Evolutionary conservation across 2,888 invertebrate genomes (phyloP).

Genomic region (Cephus nigrinus): DNA sequence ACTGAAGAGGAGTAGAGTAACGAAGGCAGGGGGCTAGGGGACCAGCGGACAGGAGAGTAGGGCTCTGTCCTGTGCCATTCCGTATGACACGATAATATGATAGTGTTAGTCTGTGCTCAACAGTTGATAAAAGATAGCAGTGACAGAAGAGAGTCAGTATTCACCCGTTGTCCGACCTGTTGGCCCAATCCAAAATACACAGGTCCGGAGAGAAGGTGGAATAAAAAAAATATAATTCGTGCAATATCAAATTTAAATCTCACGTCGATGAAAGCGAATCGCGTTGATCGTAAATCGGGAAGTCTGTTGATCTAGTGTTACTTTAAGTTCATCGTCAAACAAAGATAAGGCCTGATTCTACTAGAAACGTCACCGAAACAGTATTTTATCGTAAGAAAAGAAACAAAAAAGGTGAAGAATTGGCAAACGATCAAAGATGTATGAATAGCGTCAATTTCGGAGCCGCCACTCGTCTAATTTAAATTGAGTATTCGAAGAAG

Average conservation of each 20-base stretch:
- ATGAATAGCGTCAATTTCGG: background rate
- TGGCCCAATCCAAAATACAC: conserved; percentile 26
- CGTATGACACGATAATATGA: conserved; percentile 48
- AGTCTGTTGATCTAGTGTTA: background rate
- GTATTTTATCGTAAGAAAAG: background rate
- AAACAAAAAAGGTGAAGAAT: background rate
- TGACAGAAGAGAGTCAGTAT: conserved; percentile 58
- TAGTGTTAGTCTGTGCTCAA: conserved; percentile 60
- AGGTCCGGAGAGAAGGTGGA: background rate
- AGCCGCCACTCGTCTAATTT: background rate
- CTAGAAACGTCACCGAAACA: background rate
- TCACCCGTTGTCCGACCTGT: conserved; percentile 51
- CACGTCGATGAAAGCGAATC: background rate
- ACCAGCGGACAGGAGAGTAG: conserved; percentile 14
- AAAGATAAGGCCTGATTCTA: background rate
- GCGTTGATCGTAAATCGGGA: background rate
- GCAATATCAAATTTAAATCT: background rate
- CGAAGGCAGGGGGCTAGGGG: conserved; percentile 27
- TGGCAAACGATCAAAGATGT: background rate
- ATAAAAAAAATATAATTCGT: background rate
- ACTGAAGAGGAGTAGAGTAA: conserved; percentile 25
- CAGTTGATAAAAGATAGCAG: conserved; percentile 66
- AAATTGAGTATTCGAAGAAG: background rate
- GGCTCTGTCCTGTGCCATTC: conserved; percentile 24
- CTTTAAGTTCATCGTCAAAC: background rate